These are phyloP conservation scores for Blastobasis lacticolella DNA, from an alignment of 2,888 invertebrate species.

Conservation along the genomic window DNA sequence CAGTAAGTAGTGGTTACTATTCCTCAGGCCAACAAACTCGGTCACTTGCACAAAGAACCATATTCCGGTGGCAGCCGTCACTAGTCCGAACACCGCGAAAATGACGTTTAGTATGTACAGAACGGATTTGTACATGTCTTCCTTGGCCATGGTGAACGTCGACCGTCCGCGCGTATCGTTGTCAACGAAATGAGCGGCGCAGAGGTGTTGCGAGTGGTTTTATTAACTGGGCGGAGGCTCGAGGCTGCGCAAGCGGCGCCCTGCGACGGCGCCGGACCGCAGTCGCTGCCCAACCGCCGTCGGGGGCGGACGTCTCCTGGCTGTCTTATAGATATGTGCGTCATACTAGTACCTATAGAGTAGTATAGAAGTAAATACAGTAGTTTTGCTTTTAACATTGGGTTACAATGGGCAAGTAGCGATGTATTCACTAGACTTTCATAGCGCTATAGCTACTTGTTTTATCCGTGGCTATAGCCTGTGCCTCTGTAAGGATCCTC, in stretches of 20 bases:
- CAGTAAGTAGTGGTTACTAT: conserved; percentile 60
- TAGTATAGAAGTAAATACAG: too few species aligned
- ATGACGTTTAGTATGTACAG: conserved; percentile 58
- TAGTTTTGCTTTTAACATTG: too few species aligned
- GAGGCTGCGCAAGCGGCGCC: not conserved
- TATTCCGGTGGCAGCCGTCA: conserved; percentile 59
- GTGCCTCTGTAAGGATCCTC: too few species aligned
- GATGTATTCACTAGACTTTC: too few species aligned
- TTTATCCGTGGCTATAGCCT: too few species aligned
- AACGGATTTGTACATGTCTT: conserved; percentile 55
- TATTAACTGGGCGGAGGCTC: conserved; percentile 47
- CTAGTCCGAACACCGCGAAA: conserved; percentile 59
- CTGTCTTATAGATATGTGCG: too few species aligned
- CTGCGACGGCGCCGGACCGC: too few species aligned
- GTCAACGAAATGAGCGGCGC: conserved; percentile 55
- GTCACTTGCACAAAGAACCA: conserved; percentile 67
- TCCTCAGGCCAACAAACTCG: conserved; percentile 58
- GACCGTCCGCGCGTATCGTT: conserved; percentile 40
- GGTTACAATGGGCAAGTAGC: too few species aligned
- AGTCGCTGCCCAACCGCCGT: too few species aligned
- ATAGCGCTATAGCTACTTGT: too few species aligned
- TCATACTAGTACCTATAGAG: too few species aligned
- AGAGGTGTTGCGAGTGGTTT: conserved; percentile 44
- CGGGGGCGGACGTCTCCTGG: too few species aligned
- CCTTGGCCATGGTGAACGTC: conserved; percentile 49